Conservation (phyloP, 2,797 vertebrate species). For the Coracias cyanogaster region DNA sequence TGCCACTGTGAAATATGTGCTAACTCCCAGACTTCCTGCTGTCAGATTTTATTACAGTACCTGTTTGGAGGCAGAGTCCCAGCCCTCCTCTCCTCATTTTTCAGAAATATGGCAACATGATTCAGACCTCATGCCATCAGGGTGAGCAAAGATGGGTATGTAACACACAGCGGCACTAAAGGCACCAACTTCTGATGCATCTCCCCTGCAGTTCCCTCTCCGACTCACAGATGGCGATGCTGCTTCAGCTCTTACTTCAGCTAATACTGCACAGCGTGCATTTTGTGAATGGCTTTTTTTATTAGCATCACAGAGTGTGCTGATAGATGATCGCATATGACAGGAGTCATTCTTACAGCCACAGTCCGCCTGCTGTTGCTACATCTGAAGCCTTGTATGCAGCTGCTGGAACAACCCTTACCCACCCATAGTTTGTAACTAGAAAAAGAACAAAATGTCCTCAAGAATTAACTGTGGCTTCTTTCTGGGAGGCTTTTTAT, state of each 20-base stretch:
- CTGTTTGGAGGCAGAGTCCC: background rate
- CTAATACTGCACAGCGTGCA: background rate
- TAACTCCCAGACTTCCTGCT: background rate
- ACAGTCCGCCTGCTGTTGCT: background rate
- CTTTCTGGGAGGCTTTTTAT: conserved; percentile 11
- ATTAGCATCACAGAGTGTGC: background rate
- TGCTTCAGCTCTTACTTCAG: background rate
- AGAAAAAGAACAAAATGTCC: conserved; percentile 35
- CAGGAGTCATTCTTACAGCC: background rate
- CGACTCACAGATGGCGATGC: background rate
- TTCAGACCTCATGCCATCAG: background rate
- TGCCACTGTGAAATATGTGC: background rate
- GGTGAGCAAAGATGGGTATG: background rate
- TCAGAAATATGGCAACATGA: background rate
- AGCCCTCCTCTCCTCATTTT: background rate
- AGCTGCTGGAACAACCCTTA: background rate
- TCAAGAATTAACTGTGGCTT: background rate
- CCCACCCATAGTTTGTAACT: background rate
- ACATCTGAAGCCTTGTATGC: background rate
- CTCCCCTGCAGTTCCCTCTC: background rate
- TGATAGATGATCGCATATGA: background rate
- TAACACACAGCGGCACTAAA: background rate
- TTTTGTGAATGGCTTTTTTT: background rate
- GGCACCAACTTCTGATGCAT: background rate
- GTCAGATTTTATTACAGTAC: background rate